Conservation (phyloP, 2,797 vertebrate species). For the Sebastes itinus region DNA sequence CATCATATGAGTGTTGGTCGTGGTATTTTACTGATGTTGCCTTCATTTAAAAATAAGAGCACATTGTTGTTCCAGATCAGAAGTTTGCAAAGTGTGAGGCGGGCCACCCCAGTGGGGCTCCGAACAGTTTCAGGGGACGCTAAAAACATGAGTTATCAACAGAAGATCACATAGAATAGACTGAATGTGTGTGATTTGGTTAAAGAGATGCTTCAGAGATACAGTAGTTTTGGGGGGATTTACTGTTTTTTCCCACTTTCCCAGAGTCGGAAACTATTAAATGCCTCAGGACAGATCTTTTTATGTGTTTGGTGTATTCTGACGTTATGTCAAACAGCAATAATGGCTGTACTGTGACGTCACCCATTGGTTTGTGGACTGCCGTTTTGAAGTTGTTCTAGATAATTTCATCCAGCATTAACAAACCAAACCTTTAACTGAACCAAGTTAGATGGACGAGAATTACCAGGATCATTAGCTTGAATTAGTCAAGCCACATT, state of each 20-base stretch:
- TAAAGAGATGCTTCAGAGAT: not conserved
- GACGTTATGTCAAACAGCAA: too few relatives aligned
- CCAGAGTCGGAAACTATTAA: too few relatives aligned
- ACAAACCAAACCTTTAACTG: not conserved
- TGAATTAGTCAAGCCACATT: not conserved
- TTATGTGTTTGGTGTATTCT: too few relatives aligned
- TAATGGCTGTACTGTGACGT: too few relatives aligned
- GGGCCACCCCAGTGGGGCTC: too few relatives aligned
- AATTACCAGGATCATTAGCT: not conserved
- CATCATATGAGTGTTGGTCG: not conserved
- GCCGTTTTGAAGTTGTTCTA: not conserved
- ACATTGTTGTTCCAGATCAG: not conserved
- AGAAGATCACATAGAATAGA: not conserved
- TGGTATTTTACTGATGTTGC: not conserved
- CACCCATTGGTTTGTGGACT: too few relatives aligned
- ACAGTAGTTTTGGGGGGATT: not conserved
- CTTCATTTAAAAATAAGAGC: not conserved
- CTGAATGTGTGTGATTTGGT: too few relatives aligned
- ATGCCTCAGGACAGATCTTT: too few relatives aligned
- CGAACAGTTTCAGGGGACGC: not conserved
- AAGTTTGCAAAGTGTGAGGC: not conserved
- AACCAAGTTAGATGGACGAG: not conserved
- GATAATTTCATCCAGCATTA: not conserved
- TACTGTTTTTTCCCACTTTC: not conserved
- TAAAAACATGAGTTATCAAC: not conserved